A percentile compares a stretch with the other conserved stretches of the same genome.
Evolutionary conservation across 2,888 invertebrate species (phyloP).

Genomic region (Sipha maydis): DNA sequence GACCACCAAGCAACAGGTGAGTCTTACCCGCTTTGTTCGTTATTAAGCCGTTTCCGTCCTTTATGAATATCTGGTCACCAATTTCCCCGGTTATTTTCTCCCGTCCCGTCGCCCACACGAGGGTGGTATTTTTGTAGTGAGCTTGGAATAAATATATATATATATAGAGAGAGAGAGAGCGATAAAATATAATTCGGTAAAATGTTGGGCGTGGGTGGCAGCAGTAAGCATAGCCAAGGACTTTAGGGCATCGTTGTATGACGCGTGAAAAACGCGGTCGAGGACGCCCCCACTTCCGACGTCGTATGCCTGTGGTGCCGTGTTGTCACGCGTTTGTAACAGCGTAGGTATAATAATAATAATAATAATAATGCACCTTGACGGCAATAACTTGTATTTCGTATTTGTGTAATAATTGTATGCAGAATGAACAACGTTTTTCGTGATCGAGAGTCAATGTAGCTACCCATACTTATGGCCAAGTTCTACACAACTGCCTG

Average conservation of each 20-base stretch:
- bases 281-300: conserved; percentile 39
- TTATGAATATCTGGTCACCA: neutral
- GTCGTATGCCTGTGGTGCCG: neutral
- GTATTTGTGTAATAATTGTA: neutral
- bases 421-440: neutral
- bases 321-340: neutral
- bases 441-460: neutral
- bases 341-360: neutral
- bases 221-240: conserved; percentile 18
- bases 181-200: neutral
- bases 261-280: conserved; percentile 57
- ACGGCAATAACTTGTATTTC: neutral
- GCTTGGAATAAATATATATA: too few species aligned
- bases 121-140: too few species aligned
- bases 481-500: too few species aligned
- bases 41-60: neutral
- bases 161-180: too few species aligned
- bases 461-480: neutral
- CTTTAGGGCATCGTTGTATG: neutral
- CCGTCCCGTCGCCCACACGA: too few species aligned
- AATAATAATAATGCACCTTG: neutral
- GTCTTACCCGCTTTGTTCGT: neutral
- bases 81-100: neutral
- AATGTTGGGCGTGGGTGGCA: conserved; percentile 46
- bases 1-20: neutral